Evolutionary conservation across 2,888 invertebrate genomes (phyloP).

Genomic region (Leptogaster cylindrica): DNA sequence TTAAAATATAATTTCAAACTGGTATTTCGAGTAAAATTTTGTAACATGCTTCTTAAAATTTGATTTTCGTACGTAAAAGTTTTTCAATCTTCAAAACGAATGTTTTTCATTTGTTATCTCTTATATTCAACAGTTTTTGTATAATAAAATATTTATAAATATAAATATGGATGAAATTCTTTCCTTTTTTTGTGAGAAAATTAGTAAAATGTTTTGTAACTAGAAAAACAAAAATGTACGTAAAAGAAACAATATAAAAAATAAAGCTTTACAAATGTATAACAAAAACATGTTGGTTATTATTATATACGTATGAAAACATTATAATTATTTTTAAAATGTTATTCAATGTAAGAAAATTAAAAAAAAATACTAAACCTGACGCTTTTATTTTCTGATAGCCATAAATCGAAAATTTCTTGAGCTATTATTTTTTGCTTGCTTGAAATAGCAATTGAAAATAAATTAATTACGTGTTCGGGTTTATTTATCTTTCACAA

Average conservation of each 20-base stretch:
- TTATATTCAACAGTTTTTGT: slow-evolving; percentile 29
- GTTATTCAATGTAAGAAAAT: background rate
- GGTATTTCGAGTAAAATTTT: slow-evolving; percentile 9
- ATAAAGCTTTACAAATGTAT: slow-evolving; percentile 18
- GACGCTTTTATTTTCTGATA: too few species aligned
- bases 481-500: too few species aligned
- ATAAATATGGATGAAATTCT: slow-evolving; percentile 32
- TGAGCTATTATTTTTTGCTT: too few species aligned
- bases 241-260: slow-evolving; percentile 13
- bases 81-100: slow-evolving; percentile 3
- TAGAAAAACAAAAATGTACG: background rate
- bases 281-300: slow-evolving; percentile 20
- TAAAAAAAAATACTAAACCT: too few species aligned
- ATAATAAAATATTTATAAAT: slow-evolving; percentile 5
- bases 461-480: too few species aligned
- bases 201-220: background rate
- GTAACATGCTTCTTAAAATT: slow-evolving; percentile 24
- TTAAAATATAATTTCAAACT: slow-evolving; percentile 32
- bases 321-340: too few species aligned
- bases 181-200: background rate
- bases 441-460: too few species aligned
- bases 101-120: slow-evolving; percentile 10
- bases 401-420: too few species aligned
- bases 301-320: too few species aligned
- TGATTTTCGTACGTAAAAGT: slow-evolving; percentile 16